Evolutionary conservation across 2,113 vertebrate species (phyloP).

Genomic region (Cebidichthys violaceus): DNA sequence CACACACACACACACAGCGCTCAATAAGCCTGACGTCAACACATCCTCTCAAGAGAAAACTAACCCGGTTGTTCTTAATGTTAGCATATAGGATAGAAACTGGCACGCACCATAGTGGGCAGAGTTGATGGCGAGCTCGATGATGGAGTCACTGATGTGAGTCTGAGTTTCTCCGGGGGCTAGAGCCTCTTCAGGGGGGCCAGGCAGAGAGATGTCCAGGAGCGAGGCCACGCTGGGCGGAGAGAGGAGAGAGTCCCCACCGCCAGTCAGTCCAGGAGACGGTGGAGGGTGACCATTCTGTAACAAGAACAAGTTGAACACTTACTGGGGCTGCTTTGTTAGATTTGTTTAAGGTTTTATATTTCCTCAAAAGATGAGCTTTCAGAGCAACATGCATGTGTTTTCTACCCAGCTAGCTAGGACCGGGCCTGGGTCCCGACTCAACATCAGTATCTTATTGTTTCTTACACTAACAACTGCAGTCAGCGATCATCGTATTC

Average conservation of each 20-base stretch:
- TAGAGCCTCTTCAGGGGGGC: conserved; percentile 95
- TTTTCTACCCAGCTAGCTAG: neutral
- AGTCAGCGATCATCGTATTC: neutral
- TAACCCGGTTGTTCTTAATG: too few relatives aligned
- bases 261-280: conserved; percentile 80
- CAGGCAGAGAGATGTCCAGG: conserved; percentile 96
- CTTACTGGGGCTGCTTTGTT: neutral
- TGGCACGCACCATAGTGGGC: conserved; percentile 88
- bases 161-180: conserved; percentile 91
- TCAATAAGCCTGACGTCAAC: neutral
- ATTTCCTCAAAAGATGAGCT: neutral
- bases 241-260: conserved; percentile 88
- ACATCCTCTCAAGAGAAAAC: neutral
- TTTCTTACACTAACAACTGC: neutral
- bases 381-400: neutral
- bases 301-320: conserved; percentile 47
- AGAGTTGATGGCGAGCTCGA: conserved; percentile 98
- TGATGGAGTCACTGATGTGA: conserved; percentile 98
- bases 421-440: neutral
- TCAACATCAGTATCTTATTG: neutral
- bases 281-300: conserved; percentile 87
- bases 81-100: neutral
- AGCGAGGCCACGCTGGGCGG: conserved; percentile 96
- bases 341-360: neutral
- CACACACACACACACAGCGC: conserved; percentile 1